Conservation (phyloP, 2,888 invertebrate genomes). For the Serrognathus titanus region DNA sequence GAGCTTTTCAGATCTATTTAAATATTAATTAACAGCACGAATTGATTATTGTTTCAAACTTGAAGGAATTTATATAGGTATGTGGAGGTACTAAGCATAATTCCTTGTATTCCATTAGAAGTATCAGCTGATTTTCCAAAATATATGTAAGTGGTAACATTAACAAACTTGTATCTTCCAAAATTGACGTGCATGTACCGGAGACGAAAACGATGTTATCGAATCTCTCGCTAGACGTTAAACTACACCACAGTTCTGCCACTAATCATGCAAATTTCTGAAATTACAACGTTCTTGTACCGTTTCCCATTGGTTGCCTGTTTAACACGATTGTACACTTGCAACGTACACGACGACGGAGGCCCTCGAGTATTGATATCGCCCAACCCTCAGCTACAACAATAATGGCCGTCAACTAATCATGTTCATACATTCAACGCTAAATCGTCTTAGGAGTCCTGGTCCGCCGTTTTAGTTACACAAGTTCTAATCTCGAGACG, state of each 20-base stretch:
- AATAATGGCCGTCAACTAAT: conserved; percentile 1
- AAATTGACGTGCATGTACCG: no score
- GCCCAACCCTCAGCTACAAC: neutral
- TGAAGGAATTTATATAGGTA: no score
- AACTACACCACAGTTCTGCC: conserved; percentile 5
- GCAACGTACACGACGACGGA: conserved; percentile 7
- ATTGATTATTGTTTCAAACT: no score
- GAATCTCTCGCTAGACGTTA: neutral
- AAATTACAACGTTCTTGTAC: conserved; percentile 12
- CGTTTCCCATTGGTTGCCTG: conserved; percentile 12
- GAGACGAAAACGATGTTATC: conserved; percentile 1
- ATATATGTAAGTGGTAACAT: no score
- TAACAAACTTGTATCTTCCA: no score
- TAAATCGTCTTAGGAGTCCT: neutral
- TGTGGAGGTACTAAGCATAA: no score
- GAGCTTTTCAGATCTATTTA: no score
- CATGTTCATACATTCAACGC: neutral
- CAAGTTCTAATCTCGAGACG: neutral
- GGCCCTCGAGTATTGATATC: conserved; percentile 8
- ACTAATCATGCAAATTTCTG: conserved; percentile 17
- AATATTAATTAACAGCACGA: no score
- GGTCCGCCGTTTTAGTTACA: neutral
- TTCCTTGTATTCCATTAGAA: no score
- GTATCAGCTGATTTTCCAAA: no score
- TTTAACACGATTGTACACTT: conserved; percentile 14